Evolutionary conservation across 1,140 invertebrate genomes (phyloP).

Genomic region (Philopotamus ludificatus): DNA sequence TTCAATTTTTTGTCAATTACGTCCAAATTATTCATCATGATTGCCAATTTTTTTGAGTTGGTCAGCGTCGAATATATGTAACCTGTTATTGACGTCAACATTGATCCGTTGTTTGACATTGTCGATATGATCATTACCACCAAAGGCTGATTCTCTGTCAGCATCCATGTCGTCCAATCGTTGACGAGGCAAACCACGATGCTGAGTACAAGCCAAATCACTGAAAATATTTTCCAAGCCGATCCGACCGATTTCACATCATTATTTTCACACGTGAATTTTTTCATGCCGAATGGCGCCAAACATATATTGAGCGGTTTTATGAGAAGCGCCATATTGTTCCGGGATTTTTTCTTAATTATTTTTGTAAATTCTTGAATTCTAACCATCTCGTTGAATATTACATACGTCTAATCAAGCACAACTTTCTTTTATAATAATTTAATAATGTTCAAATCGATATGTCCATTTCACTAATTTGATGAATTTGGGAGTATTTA

Average conservation of each 20-base stretch:
- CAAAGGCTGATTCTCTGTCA: background rate
- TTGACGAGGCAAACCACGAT: background rate
- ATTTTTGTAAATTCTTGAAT: no score
- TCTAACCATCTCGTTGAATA: no score
- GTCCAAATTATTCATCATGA: slow-evolving; percentile 9
- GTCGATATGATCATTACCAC: slow-evolving; percentile 10
- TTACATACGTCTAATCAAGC: no score
- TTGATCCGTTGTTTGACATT: background rate
- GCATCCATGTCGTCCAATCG: background rate
- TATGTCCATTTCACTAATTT: no score
- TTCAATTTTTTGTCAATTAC: slow-evolving; percentile 14
- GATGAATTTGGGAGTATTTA: no score
- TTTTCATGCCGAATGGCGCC: background rate
- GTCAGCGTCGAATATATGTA: slow-evolving; percentile 7
- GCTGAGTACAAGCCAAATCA: background rate
- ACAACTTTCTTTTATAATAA: no score
- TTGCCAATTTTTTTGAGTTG: slow-evolving; percentile 10
- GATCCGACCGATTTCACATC: background rate
- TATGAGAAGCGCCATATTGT: no score
- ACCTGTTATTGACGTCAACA: background rate
- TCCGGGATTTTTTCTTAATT: no score
- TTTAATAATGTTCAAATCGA: no score
- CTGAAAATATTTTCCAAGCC: background rate
- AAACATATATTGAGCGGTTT: background rate
- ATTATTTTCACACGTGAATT: background rate